Evolutionary conservation across 23 tunicate species (phyloP).

Genomic region (Clavelina lepadiformis): DNA sequence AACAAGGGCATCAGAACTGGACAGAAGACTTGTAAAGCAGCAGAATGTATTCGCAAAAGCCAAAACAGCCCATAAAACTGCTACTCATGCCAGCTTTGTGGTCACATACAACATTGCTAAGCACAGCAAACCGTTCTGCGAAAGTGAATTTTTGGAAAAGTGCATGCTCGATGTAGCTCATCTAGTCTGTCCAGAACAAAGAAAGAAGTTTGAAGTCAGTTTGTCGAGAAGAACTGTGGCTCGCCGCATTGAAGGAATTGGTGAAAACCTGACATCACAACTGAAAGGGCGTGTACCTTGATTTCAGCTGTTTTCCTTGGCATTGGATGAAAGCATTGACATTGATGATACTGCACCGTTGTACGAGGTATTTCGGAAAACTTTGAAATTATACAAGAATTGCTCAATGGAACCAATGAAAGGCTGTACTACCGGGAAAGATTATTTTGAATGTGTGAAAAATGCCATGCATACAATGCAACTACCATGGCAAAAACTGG

Average conservation of each 20-base stretch:
- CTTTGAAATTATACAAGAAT: slow-evolving; percentile 60
- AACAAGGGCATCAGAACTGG: slow-evolving; percentile 76
- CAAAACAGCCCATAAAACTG: slow-evolving; percentile 63
- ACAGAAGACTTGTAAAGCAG: slow-evolving; percentile 54
- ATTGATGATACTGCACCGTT: slow-evolving; percentile 71
- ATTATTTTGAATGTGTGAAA: slow-evolving; percentile 49
- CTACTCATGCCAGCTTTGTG: slow-evolving; percentile 64
- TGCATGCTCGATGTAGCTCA: slow-evolving; percentile 50
- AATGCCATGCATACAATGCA: slow-evolving; percentile 46
- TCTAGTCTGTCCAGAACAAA: slow-evolving; percentile 64
- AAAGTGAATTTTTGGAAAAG: slow-evolving; percentile 39
- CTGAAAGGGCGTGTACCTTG: slow-evolving; percentile 56
- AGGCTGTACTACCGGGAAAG: slow-evolving; percentile 62
- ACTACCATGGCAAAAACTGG: slow-evolving; percentile 63
- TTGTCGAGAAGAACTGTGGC: slow-evolving; percentile 76
- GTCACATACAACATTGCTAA: slow-evolving; percentile 75
- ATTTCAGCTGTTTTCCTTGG: slow-evolving; percentile 79
- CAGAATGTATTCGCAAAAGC: slow-evolving; percentile 71
- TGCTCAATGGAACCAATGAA: slow-evolving; percentile 79
- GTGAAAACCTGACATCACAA: slow-evolving; percentile 83
- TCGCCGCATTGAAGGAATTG: slow-evolving; percentile 89
- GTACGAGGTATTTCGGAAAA: slow-evolving; percentile 51
- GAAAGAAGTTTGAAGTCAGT: slow-evolving; percentile 72
- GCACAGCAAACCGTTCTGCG: slow-evolving; percentile 56
- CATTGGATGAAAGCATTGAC: slow-evolving; percentile 72